Evolutionary conservation across 2,888 invertebrate genomes (phyloP).

Genomic region (Ceraclea dissimilis): DNA sequence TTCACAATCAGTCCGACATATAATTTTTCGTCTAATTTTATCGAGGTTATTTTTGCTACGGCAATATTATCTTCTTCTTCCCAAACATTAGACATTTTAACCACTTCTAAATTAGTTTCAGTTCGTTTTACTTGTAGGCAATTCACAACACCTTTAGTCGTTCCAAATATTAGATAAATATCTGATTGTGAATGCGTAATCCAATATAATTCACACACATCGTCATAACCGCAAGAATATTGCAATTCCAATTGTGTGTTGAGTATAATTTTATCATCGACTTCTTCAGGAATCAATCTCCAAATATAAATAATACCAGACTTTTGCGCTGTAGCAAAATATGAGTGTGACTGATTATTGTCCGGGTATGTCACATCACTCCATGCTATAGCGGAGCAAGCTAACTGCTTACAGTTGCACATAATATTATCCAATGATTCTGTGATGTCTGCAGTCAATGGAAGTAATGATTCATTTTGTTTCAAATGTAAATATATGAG

Average conservation of each 20-base stretch:
- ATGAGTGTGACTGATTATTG: background rate
- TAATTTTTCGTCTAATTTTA: background rate
- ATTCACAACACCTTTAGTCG: background rate
- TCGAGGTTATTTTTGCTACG: constrained; percentile 6
- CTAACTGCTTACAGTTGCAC: constrained; percentile 7
- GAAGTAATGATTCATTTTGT: background rate
- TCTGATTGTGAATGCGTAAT: background rate
- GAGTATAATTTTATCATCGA: background rate
- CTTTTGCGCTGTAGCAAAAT: constrained; percentile 15
- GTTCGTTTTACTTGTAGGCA: background rate
- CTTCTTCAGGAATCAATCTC: constrained; percentile 7
- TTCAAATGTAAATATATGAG: constrained; percentile 8
- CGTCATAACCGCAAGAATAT: background rate
- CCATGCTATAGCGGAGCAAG: constrained; percentile 13
- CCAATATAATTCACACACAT: constrained; percentile 8
- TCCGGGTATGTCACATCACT: constrained; percentile 3
- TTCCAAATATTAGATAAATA: constrained; percentile 6
- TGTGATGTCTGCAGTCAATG: background rate
- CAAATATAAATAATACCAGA: constrained; percentile 16
- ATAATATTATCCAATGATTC: background rate
- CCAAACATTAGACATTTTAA: constrained; percentile 10
- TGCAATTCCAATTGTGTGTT: constrained; percentile 1
- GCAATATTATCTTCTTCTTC: constrained; percentile 13
- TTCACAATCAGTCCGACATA: constrained; percentile 11
- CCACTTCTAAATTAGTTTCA: background rate